Evolutionary conservation across 2,888 invertebrate species (phyloP), one percentile per base, ranked within the genome.

Genomic region (Pandemis cinnamomeana): DNA sequence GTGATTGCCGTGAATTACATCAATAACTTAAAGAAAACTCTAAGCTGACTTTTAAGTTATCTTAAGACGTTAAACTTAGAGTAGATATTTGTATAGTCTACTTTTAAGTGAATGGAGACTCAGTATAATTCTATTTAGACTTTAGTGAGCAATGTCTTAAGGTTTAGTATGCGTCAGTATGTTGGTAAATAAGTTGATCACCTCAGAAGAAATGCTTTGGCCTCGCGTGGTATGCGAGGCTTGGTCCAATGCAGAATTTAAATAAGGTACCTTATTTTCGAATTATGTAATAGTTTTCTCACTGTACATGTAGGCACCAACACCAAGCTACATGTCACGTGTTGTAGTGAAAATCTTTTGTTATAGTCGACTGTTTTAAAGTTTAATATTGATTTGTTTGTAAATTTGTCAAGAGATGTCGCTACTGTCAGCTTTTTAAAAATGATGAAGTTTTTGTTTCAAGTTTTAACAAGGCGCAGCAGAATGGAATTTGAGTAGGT

Each of bases 151-250:
- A 8, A 6, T 5, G 0, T 0, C 0, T n/a, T 85, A 84, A 78
- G 79, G 78, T 77, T 77, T 71, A 82, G 71, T 80, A 79, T 83
- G 5, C 67, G 63, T 77, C 36, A 79, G 75, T 58, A 67, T 13
- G 36, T 7, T 44, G 10, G 36, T 6, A 11, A 51, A 69, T 75
- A 77, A 89, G 84, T 89, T 87, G 91, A 86, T 90, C 86, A 89
- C 91, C 90, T 89, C 86, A 86, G 83, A 90, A 91, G 90, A 91
- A 90, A 91, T 89, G 82, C 75, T 79, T 80, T 86, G 91, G 88
- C 92, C 91, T 91, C 91, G 88, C 80, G 71, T 76, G 87, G 89
- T 86, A 89, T 89, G 90, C 77, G 78, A 20, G 82, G 83, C 78
- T 76, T 72, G 71, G 77, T 76, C 83, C 77, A 77, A 81, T 75